These are phyloP conservation scores for Napeogenes inachia DNA, from an alignment of 2,888 invertebrate genomes.

Conservation along the genomic window DNA sequence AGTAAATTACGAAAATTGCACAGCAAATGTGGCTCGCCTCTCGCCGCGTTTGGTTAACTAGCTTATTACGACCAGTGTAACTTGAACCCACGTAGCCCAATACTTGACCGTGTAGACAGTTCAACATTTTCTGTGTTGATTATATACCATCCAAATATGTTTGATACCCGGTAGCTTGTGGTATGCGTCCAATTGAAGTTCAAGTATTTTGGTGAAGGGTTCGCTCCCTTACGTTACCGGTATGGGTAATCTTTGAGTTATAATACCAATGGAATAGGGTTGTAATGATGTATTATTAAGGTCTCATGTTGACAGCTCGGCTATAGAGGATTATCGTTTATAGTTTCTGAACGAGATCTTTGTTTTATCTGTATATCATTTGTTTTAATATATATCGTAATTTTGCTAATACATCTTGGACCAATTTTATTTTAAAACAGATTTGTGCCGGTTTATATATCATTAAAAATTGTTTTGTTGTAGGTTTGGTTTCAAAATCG, in stretches of 20 bases:
- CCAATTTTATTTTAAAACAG: not conserved
- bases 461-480: not conserved
- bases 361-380: not conserved
- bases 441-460: not conserved
- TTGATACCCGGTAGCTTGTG: constrained; percentile 37
- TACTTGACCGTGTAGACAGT: constrained; percentile 27
- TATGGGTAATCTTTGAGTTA: constrained; percentile 69
- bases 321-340: constrained; percentile 43
- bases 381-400: not conserved
- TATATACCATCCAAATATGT: constrained; percentile 35
- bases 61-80: constrained; percentile 47
- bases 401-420: too few relatives aligned
- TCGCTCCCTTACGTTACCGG: constrained; percentile 49
- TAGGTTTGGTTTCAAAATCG: constrained; percentile 97
- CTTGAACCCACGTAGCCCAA: constrained; percentile 36
- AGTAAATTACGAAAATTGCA: constrained; percentile 76
- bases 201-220: constrained; percentile 32
- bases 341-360: constrained; percentile 29
- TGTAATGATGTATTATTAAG: constrained; percentile 65
- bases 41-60: constrained; percentile 58
- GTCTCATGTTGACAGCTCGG: constrained; percentile 62
- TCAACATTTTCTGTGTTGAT: constrained; percentile 38
- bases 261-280: constrained; percentile 59
- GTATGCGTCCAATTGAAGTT: constrained; percentile 28
- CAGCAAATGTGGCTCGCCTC: constrained; percentile 69